Base-by-base conservation (phyloP, 1,140 invertebrate genomes). In the Diorhabda elongata region DNA sequence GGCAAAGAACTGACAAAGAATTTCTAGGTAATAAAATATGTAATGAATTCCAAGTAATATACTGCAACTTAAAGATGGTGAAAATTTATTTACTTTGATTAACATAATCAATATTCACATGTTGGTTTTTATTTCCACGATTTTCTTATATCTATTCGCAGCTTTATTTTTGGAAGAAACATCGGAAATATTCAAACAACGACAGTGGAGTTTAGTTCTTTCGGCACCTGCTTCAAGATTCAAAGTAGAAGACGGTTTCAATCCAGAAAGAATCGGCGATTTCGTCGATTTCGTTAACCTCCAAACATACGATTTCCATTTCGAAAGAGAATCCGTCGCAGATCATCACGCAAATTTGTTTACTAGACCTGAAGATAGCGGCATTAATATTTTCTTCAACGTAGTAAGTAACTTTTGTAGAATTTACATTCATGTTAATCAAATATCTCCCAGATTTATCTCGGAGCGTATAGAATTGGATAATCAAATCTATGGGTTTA, bases 291-390 rank as follows among this genome's bases (percentile, higher is more conserved):
- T 88, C 73, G 83, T 92, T 3, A 90, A 90, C 75, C 71, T 92
- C 3, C 89, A 91, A 87, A 82, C 85, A 5, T 91, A 91, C 76
- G 89, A 91, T 78, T 89, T 87, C 73, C 88, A 91, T 75, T 86
- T 86, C 5, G 80, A 84, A 5, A 89, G 87, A 85, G 88, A 91
- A 68, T 79, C 78, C 0, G 76, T 76, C 0, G 86, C 87, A 4
- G 88, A 87, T 26, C 83, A 85, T 67, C 87, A 87, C 71, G 83
- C 87, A 8, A 85, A 84, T 42, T 76, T 88, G 5, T 74, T 74
- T 26, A 66, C 69, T 11, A 71, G 76, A 57, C 73, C 71, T 44
- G 64, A 72, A 5, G 81, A 82, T 72, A 75, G 72, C 43, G 79
- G 78, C 9, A 42, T 83, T 0, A 74, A 82, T 59, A 70, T 80